Conservation (phyloP, 2,888 invertebrate species). For the Odontomyia ornata region DNA sequence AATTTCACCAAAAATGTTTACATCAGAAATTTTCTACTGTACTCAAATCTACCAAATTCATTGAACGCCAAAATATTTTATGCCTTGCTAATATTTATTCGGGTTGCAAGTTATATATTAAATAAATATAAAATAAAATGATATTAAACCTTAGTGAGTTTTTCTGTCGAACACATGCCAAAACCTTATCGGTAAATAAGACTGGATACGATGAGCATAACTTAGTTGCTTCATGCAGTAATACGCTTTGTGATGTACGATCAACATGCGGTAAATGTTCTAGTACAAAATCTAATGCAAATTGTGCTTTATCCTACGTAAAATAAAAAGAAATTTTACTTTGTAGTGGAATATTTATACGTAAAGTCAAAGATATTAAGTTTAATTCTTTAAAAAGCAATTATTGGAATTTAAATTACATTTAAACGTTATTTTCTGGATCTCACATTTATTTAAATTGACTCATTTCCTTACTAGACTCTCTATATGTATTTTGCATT, state of each 20-base stretch:
- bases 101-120: neutral
- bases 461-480: too few relatives aligned
- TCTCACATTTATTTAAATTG: too few relatives aligned
- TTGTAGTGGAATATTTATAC: neutral
- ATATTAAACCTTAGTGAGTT: conserved; percentile 63
- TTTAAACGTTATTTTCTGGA: too few relatives aligned
- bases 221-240: conserved; percentile 82
- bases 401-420: too few relatives aligned
- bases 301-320: conserved; percentile 78
- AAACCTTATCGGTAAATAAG: conserved; percentile 81
- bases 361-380: neutral
- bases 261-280: conserved; percentile 78
- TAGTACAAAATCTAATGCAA: conserved; percentile 82
- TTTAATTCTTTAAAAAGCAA: too few relatives aligned
- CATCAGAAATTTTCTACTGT: neutral
- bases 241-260: conserved; percentile 75
- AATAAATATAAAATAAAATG: conserved; percentile 23
- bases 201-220: conserved; percentile 83
- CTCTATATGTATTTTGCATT: too few relatives aligned
- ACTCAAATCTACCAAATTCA: neutral
- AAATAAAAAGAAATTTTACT: conserved; percentile 32
- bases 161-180: conserved; percentile 77
- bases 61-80: too few relatives aligned
- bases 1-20: neutral
- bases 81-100: neutral